Evolutionary conservation across 2,888 invertebrate species (phyloP).

Genomic region (Danaus chrysippus): DNA sequence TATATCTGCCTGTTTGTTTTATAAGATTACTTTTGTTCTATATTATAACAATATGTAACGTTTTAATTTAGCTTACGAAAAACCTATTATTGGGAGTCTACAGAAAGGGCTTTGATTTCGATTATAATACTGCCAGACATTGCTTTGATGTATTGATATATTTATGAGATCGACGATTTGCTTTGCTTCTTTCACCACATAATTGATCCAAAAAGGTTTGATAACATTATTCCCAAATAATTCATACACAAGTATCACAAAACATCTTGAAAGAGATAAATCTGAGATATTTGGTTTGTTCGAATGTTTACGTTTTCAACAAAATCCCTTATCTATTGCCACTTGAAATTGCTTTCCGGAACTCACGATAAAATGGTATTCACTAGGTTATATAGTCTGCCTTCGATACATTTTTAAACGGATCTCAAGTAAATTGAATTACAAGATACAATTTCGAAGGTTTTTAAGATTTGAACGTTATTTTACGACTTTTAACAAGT

Average conservation of each 20-base stretch:
- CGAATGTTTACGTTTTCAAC: slow-evolving; percentile 22
- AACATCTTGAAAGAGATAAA: slow-evolving; percentile 1
- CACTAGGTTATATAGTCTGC: slow-evolving; percentile 23
- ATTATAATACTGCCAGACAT: too few species aligned
- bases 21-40: not conserved
- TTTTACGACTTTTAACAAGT: not conserved
- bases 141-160: too few species aligned
- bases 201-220: too few species aligned
- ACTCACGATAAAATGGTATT: slow-evolving; percentile 28
- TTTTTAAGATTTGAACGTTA: slow-evolving; percentile 2
- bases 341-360: slow-evolving; percentile 28
- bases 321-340: slow-evolving; percentile 26
- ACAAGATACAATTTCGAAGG: slow-evolving; percentile 16
- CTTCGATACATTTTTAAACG: slow-evolving; percentile 28
- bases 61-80: not conserved
- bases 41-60: not conserved
- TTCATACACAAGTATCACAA: not conserved
- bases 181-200: too few species aligned
- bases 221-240: too few species aligned
- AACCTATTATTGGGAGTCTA: not conserved
- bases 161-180: too few species aligned
- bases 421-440: slow-evolving; percentile 22
- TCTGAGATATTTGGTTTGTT: slow-evolving; percentile 7
- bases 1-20: slow-evolving; percentile 6
- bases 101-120: too few species aligned